A percentile compares a stretch with the other conserved stretches of the same genome.
phyloP scores from a whole-genome alignment of 1,140 invertebrate species.

The Marisa cornuarietis region DNA sequence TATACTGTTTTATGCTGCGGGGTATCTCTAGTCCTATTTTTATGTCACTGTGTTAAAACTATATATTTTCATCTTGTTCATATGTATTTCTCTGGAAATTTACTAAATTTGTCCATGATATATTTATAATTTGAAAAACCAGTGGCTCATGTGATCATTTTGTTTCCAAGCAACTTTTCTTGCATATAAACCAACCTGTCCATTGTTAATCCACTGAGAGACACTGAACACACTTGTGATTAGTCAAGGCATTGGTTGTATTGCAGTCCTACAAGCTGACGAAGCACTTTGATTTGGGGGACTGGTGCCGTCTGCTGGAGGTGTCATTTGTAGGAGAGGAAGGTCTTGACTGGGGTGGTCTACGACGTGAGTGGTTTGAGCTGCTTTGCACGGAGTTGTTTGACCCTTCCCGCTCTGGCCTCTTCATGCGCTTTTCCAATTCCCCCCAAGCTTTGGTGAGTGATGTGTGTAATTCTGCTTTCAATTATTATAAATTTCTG shows the following conservation, averaged over 20 bases:
- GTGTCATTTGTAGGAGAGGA: conserved; percentile 91
- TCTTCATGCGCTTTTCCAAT: conserved; percentile 88
- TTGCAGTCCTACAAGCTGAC: conserved; percentile 76
- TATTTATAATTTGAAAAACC: too few species aligned
- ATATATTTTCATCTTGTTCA: too few species aligned
- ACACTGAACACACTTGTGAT: too few species aligned
- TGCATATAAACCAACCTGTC: too few species aligned
- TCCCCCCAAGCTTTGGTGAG: conserved; percentile 69
- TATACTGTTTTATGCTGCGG: too few species aligned
- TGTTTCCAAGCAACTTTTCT: too few species aligned
- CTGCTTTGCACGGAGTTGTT: conserved; percentile 86
- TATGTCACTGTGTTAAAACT: too few species aligned
- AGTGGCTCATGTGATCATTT: too few species aligned
- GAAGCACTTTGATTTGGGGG: conserved; percentile 80
- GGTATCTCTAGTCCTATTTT: too few species aligned
- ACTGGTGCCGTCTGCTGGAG: conserved; percentile 95
- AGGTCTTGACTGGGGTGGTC: conserved; percentile 93
- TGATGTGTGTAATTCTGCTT: conserved; percentile 12
- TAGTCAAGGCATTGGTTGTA: neutral
- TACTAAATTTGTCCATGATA: too few species aligned
- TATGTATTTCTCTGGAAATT: too few species aligned
- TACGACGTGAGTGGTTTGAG: conserved; percentile 93
- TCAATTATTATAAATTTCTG: neutral
- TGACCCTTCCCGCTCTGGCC: conserved; percentile 73
- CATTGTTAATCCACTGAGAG: too few species aligned